A percentile compares a stretch with the other conserved stretches of the same genome.
These are phyloP conservation scores for Medauroidea extradentata DNA, from an alignment of 1,140 invertebrate species.

Conservation along the genomic window DNA sequence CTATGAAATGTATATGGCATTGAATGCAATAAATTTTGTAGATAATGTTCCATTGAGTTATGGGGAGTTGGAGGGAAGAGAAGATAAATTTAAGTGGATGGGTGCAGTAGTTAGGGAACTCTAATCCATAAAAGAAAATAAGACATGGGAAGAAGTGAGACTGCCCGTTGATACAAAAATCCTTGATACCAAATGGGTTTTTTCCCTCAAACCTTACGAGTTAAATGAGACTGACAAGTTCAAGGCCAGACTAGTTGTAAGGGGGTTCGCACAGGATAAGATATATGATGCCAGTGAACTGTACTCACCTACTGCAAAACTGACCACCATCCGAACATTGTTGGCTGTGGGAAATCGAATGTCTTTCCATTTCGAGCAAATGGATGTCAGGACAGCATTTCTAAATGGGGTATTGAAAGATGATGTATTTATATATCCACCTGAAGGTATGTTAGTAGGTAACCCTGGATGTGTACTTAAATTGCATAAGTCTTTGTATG, in stretches of 20 bases:
- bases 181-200: not conserved
- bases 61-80: not conserved
- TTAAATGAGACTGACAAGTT: not conserved
- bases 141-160: not conserved
- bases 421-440: not conserved
- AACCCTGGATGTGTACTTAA: slow-evolving; percentile 27
- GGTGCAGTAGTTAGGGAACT: not conserved
- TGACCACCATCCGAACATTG: not conserved
- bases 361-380: not conserved
- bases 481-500: slow-evolving; percentile 11
- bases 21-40: not conserved
- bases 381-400: not conserved
- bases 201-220: not conserved
- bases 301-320: not conserved
- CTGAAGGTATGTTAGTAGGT: not conserved
- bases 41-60: not conserved
- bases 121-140: not conserved
- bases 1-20: too few relatives aligned
- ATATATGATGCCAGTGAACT: not conserved
- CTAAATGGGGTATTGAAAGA: not conserved
- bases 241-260: not conserved
- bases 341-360: not conserved
- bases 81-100: not conserved
- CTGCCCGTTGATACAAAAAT: not conserved
- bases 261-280: not conserved